phyloP scores from a whole-genome alignment of 2,113 vertebrate species.

The Leptobrachium ailaonicum region DNA sequence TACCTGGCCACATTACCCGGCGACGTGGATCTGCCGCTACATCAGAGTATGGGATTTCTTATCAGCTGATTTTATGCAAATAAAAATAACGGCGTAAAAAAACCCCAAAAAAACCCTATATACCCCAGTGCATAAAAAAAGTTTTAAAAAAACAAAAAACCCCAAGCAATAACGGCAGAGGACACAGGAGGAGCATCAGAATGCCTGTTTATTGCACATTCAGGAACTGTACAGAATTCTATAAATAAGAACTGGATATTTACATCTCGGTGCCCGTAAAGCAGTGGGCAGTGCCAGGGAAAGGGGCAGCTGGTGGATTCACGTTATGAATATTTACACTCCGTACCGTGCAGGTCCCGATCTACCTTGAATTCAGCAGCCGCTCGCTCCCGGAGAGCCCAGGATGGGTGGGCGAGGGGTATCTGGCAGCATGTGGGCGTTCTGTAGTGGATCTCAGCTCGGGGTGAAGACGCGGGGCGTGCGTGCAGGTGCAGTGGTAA shows the following conservation, averaged over 20 bases:
- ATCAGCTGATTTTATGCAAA: too few species aligned
- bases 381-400: background rate
- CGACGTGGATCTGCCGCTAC: too few species aligned
- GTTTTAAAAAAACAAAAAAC: background rate
- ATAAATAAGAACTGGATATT: constrained; percentile 49
- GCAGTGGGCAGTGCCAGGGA: constrained; percentile 22
- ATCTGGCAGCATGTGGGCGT: background rate
- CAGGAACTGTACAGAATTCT: constrained; percentile 49
- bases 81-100: too few species aligned
- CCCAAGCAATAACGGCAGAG: background rate
- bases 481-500: background rate
- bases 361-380: background rate
- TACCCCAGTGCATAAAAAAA: too few species aligned
- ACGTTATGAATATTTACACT: constrained; percentile 35
- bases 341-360: constrained; percentile 9
- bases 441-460: constrained; percentile 5
- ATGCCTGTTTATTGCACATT: constrained; percentile 46
- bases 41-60: too few species aligned
- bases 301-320: constrained; percentile 1
- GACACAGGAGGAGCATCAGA: constrained; percentile 18
- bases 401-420: background rate
- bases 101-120: too few species aligned
- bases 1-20: too few species aligned
- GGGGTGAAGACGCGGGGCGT: background rate
- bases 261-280: constrained; percentile 35